Conservation (phyloP, 2,113 vertebrate genomes). For the Rhizomys pruinosus region DNA sequence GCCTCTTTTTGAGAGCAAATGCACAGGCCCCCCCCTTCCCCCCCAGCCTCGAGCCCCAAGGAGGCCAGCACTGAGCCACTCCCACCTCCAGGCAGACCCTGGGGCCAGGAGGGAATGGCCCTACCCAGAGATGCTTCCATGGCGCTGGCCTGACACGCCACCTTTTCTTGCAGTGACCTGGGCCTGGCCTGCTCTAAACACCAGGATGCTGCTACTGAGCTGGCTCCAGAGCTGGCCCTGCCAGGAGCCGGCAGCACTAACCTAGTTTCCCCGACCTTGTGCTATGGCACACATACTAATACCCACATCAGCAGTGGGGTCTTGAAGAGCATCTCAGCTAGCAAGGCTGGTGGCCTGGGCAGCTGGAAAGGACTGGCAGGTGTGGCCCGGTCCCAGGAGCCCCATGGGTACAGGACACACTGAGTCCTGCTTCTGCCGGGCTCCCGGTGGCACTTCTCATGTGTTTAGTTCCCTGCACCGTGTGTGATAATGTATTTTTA, state of each 20-base stretch:
- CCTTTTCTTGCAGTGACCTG: conserved; percentile 55
- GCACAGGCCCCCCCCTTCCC: too few relatives aligned
- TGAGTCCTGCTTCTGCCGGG: not conserved
- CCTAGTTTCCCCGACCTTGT: not conserved
- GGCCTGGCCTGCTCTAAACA: not conserved
- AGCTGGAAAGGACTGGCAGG: not conserved
- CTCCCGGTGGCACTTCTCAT: not conserved
- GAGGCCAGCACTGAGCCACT: too few relatives aligned
- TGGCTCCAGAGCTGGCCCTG: not conserved
- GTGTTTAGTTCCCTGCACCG: not conserved
- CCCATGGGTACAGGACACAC: not conserved
- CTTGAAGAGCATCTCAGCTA: not conserved
- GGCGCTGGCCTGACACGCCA: not conserved
- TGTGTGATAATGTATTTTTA: conserved; percentile 63
- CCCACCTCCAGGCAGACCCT: not conserved
- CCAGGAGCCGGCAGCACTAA: not conserved
- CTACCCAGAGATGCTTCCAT: not conserved
- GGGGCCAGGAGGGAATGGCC: not conserved
- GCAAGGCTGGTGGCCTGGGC: not conserved
- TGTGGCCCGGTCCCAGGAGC: not conserved
- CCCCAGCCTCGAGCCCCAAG: too few relatives aligned
- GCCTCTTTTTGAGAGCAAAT: not conserved
- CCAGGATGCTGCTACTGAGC: not conserved
- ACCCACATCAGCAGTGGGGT: not conserved
- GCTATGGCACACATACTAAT: not conserved